phyloP scores from a whole-genome alignment of 2,888 invertebrate species.

The Leptarthrus brevirostris region DNA sequence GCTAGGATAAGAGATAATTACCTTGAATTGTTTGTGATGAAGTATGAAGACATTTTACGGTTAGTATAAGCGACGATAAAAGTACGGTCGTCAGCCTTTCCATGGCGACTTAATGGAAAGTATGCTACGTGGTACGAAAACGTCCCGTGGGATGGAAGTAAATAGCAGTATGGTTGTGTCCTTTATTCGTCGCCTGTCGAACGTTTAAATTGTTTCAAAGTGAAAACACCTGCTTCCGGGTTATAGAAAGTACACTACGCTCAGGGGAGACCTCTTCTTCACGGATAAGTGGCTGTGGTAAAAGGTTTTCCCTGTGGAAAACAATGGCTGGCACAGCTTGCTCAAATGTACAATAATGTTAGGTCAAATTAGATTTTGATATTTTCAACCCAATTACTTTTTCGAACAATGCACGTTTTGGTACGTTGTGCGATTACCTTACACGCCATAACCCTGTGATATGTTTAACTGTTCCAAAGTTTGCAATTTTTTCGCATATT shows the following conservation, averaged over 20 bases:
- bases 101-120: conserved; percentile 55
- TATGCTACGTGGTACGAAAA: neutral
- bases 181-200: conserved; percentile 13
- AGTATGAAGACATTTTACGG: conserved; percentile 61
- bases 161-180: neutral
- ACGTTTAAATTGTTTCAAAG: conserved; percentile 36
- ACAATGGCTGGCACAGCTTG: conserved; percentile 35
- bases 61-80: conserved; percentile 61
- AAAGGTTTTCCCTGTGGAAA: conserved; percentile 26
- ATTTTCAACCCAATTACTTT: neutral
- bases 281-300: conserved; percentile 11
- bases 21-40: conserved; percentile 63
- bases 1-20: conserved; percentile 56
- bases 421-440: neutral
- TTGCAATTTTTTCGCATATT: neutral
- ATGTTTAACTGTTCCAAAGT: conserved; percentile 8
- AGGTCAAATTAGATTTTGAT: conserved; percentile 39
- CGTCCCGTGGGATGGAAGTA: neutral
- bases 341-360: conserved; percentile 29
- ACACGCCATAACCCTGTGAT: conserved; percentile 35
- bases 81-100: conserved; percentile 58
- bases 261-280: conserved; percentile 1
- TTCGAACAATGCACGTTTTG: conserved; percentile 8
- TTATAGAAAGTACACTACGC: conserved; percentile 17
- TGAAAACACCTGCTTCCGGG: conserved; percentile 41